Conservation (phyloP, 1,140 invertebrate genomes). For the Calliphora vicina region DNA sequence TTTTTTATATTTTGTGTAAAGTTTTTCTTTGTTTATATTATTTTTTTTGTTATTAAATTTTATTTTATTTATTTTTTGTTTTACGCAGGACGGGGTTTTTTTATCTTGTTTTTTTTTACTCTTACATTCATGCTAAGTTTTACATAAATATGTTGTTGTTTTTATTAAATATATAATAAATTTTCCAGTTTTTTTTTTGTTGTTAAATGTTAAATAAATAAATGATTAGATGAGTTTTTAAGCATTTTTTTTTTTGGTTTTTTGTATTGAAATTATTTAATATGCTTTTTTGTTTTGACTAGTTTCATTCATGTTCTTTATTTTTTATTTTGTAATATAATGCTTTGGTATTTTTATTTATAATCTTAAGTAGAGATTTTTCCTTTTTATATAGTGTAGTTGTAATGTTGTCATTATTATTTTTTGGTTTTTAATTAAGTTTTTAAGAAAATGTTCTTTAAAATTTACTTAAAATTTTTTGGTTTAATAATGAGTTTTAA, state of each 20-base stretch:
- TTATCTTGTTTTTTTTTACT: conserved; percentile 49
- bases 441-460: too few species aligned
- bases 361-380: too few species aligned
- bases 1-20: conserved; percentile 40
- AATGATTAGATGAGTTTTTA: conserved; percentile 20
- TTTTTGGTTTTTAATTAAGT: too few species aligned
- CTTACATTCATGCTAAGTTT: conserved; percentile 35
- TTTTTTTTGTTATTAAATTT: conserved; percentile 50
- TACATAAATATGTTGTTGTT: conserved; percentile 31
- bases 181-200: neutral
- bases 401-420: too few species aligned
- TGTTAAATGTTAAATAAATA: neutral
- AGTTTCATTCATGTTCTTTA: too few species aligned
- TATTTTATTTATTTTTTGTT: conserved; percentile 48
- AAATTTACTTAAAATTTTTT: too few species aligned
- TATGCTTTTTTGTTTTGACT: conserved; percentile 11
- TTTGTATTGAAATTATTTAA: too few species aligned
- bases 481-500: too few species aligned
- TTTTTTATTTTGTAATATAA: neutral
- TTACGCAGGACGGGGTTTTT: conserved; percentile 63
- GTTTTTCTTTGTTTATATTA: conserved; percentile 54
- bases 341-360: neutral
- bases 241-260: conserved; percentile 1
- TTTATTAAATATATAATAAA: conserved; percentile 10
- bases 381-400: too few species aligned